Conservation (phyloP, 2,113 vertebrate species). For the Puffinus mauretanicus region DNA sequence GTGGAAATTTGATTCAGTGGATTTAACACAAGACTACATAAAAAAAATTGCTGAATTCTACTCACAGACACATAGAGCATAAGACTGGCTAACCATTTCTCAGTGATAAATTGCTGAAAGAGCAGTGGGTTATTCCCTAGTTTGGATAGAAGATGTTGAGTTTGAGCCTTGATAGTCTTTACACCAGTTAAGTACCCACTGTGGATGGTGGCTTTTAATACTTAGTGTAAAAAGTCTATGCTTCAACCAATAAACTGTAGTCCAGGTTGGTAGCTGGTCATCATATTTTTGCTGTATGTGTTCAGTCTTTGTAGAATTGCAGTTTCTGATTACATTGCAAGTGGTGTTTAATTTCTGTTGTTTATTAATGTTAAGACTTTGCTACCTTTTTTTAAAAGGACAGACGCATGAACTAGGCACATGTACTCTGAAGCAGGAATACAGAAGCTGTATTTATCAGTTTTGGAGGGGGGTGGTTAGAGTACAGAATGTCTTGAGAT, state of each 20-base stretch:
- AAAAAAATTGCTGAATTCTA: not conserved
- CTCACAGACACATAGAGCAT: not conserved
- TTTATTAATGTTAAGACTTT: not conserved
- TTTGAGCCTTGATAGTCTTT: not conserved
- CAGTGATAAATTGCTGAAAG: not conserved
- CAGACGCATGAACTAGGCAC: fast-evolving
- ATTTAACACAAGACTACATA: not conserved
- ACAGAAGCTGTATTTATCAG: not conserved
- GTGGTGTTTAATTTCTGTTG: not conserved
- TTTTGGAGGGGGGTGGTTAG: not conserved
- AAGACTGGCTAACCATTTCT: not conserved
- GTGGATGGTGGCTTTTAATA: not conserved
- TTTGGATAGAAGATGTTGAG: not conserved
- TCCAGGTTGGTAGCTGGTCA: not conserved
- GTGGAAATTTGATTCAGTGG: not conserved
- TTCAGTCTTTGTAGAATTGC: not conserved
- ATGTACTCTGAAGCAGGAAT: not conserved
- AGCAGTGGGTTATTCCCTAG: not conserved
- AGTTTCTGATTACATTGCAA: not conserved
- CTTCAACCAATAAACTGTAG: not conserved
- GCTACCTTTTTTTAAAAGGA: not conserved
- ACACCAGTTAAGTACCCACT: not conserved
- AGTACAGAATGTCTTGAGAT: not conserved
- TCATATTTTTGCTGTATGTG: not conserved
- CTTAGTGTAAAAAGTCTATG: not conserved